Evolutionary conservation across 2,113 vertebrate genomes (phyloP), one percentile per base, ranked within the genome.

Genomic region (Serinus canaria): DNA sequence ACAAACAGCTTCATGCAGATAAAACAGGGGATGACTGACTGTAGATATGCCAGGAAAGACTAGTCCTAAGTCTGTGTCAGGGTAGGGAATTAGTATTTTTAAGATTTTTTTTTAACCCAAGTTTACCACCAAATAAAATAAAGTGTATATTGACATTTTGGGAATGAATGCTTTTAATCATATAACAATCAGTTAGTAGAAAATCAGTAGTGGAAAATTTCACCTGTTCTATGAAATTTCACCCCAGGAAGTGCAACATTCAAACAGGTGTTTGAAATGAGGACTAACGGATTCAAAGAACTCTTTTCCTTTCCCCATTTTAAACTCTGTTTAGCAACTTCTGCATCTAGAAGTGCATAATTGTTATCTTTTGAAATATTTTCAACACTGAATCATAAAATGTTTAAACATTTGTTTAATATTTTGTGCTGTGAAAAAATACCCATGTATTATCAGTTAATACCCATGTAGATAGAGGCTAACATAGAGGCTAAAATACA

Each of bases 11-110:
- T 20, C 22, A 7, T 24, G 15, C 1, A 9, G 12, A 11, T 70
- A 86, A 70, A 74, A 8, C 4, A 55, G 13, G 5, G 16, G 6
- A 53, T 7, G 1, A 11, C 0, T 0, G 82, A 21, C 3, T 19
- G 7, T n/a, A 72, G 30, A 23, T 18, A 25, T 10, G 8, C 10
- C 20, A 58, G 28, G 13, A 76, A 76, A 37, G 8, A 55, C 21
- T 27, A 69, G 6, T 23, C 24, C 27, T 30, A 28, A 74, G 15
- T 66, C 12, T 56, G 17, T 87, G 27, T 39, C 16, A 85, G 31
- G 6, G 3, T 21, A 56, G 4, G 9, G 23, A 49, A 59, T 33
- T 1, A 5, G 35, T 58, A 21, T 31, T 46, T 60, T 69, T 20
- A 56, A 53, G 0, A 43, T 25, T 8, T 69, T 8, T 69, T 88